A percentile compares a stretch with the other conserved stretches of the same genome.
phyloP scores from a whole-genome alignment of 1,140 invertebrate species.

The Palaemon carinicauda region DNA sequence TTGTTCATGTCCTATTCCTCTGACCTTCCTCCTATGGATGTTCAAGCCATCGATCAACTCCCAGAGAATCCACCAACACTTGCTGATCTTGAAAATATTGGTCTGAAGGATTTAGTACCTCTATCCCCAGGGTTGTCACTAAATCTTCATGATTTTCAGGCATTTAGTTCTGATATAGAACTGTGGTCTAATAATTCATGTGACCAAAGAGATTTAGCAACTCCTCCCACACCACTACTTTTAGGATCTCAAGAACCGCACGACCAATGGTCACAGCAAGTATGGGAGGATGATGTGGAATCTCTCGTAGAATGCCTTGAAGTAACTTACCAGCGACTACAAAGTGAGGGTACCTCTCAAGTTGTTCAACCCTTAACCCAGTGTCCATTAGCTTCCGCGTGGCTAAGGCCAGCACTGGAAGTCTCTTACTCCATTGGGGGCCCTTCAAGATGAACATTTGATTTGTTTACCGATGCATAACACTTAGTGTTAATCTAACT shows the following conservation, averaged over 20 bases:
- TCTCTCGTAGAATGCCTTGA: conserved; percentile 10
- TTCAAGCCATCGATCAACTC: too few relatives aligned
- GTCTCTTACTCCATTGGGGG: conserved; percentile 37
- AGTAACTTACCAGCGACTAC: neutral
- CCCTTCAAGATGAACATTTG: conserved; percentile 34
- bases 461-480: neutral
- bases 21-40: neutral
- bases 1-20: neutral
- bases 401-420: conserved; percentile 37
- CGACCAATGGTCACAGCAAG: neutral
- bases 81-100: conserved; percentile 42
- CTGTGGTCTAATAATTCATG: neutral
- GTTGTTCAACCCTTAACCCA: neutral
- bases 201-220: conserved; percentile 20
- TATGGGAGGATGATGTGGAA: conserved; percentile 22
- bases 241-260: neutral
- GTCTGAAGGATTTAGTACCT: conserved; percentile 43
- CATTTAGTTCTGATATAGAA: conserved; percentile 28
- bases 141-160: conserved; percentile 17
- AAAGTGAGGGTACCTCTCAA: neutral
- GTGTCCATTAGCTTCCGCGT: conserved; percentile 9
- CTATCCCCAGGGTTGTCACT: conserved; percentile 28
- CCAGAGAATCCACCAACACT: conserved; percentile 26
- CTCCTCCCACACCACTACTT: conserved; percentile 24
- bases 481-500: neutral